These are phyloP conservation scores for Scrobipalpa costella DNA, from an alignment of 2,888 invertebrate species.

Conservation along the genomic window DNA sequence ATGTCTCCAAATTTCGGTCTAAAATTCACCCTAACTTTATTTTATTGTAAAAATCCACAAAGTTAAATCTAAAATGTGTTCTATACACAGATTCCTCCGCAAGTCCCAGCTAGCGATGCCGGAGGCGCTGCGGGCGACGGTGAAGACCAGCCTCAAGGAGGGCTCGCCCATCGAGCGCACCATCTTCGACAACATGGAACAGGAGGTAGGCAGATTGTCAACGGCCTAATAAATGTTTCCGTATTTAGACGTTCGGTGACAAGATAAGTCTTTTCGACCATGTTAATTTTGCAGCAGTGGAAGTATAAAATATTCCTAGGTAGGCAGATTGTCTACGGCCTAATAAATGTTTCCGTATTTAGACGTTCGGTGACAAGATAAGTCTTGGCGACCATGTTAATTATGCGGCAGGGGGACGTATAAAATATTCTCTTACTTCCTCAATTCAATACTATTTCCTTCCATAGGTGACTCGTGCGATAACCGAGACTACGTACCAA, in stretches of 20 bases:
- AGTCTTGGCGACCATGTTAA: too few species aligned
- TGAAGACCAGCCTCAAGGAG: slow-evolving; percentile 87
- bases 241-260: too few species aligned
- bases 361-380: too few species aligned
- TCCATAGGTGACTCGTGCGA: slow-evolving; percentile 86
- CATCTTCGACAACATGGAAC: slow-evolving; percentile 92
- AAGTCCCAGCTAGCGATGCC: slow-evolving; percentile 91
- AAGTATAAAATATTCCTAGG: too few species aligned
- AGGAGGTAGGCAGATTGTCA: slow-evolving; percentile 72
- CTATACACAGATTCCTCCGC: slow-evolving; percentile 84
- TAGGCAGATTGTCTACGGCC: too few species aligned
- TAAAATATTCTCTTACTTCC: too few species aligned
- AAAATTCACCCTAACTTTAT: too few species aligned
- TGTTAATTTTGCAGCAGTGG: too few species aligned
- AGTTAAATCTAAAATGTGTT: neutral
- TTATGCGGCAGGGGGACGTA: too few species aligned
- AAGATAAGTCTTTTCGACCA: neutral
- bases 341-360: too few species aligned
- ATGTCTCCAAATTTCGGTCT: neutral
- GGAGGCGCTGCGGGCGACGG: slow-evolving; percentile 89
- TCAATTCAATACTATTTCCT: neutral
- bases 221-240: neutral
- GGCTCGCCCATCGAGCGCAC: slow-evolving; percentile 86
- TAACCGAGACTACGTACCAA: slow-evolving; percentile 93
- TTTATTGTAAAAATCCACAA: neutral